Conservation (phyloP, 2,797 vertebrate species). For the Acridotheres tristis region DNA sequence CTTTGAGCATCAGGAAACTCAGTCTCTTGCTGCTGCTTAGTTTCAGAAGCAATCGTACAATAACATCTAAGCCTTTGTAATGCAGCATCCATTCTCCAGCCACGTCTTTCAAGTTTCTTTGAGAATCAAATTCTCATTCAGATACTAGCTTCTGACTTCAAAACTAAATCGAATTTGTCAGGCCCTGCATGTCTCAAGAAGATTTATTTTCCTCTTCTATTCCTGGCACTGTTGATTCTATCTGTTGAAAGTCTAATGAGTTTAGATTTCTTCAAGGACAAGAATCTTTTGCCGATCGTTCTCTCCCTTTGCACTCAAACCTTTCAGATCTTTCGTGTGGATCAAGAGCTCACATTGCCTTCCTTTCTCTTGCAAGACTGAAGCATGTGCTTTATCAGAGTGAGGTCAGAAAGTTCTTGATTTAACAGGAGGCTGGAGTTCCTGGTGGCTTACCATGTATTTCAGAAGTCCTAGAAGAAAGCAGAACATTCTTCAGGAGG, state of each 20-base stretch:
- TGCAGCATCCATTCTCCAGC: conserved; percentile 28
- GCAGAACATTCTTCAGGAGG: conserved; percentile 1
- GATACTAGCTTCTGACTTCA: conserved; percentile 50
- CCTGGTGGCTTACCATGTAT: not conserved
- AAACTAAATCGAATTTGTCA: conserved; percentile 32
- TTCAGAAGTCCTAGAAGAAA: conserved; percentile 48
- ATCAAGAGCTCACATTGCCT: not conserved
- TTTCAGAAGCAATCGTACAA: conserved; percentile 15
- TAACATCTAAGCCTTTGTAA: conserved; percentile 33
- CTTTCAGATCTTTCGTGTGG: not conserved
- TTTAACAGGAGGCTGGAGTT: conserved; percentile 46
- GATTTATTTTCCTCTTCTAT: conserved; percentile 22
- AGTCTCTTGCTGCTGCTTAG: conserved; percentile 27
- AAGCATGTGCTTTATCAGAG: not conserved
- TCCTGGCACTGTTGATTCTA: conserved; percentile 17
- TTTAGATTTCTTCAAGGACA: conserved; percentile 37
- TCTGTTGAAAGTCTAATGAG: conserved; percentile 53
- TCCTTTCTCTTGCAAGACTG: conserved; percentile 12
- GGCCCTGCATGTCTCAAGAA: conserved; percentile 27
- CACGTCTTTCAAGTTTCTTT: conserved; percentile 38
- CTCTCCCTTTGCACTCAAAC: not conserved
- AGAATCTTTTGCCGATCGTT: not conserved
- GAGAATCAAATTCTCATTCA: conserved; percentile 49
- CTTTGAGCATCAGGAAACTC: conserved; percentile 32
- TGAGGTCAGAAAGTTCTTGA: conserved; percentile 33